Conservation (phyloP, 2,888 invertebrate genomes). For the Andrena haemorrhoa region DNA sequence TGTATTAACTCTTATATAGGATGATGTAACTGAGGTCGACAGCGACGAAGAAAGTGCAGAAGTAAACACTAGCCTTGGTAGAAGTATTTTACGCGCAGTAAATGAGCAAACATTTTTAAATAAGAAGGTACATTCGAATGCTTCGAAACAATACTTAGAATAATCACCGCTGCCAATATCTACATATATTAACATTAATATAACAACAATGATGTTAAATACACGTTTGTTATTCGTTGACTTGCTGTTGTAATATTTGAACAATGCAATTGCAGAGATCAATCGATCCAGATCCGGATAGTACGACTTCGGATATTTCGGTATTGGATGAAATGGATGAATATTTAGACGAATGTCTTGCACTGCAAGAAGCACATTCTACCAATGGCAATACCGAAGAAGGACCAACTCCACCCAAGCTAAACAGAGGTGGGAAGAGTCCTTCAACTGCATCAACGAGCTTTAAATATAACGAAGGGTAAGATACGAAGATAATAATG, state of each 20-base stretch:
- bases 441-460: slow-evolving; percentile 78
- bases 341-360: slow-evolving; percentile 91
- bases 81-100: slow-evolving; percentile 81
- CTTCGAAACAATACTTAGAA: neutral
- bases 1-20: slow-evolving; percentile 45
- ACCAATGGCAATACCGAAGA: slow-evolving; percentile 83
- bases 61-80: slow-evolving; percentile 81
- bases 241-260: slow-evolving; percentile 18
- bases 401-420: slow-evolving; percentile 90
- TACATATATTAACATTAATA: neutral
- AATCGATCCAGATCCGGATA: slow-evolving; percentile 82
- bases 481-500: slow-evolving; percentile 42
- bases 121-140: slow-evolving; percentile 76
- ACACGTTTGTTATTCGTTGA: neutral
- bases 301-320: slow-evolving; percentile 82
- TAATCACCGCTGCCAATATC: too few species aligned
- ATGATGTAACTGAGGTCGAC: slow-evolving; percentile 66
- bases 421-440: slow-evolving; percentile 79
- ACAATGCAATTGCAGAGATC: slow-evolving; percentile 75
- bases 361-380: slow-evolving; percentile 87
- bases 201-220: neutral
- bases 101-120: slow-evolving; percentile 78
- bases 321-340: slow-evolving; percentile 92
- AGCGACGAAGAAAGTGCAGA: slow-evolving; percentile 76
- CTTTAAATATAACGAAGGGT: slow-evolving; percentile 81